Evolutionary conservation across 2,797 vertebrate genomes (phyloP).

Genomic region (Gambusia yucatana): DNA sequence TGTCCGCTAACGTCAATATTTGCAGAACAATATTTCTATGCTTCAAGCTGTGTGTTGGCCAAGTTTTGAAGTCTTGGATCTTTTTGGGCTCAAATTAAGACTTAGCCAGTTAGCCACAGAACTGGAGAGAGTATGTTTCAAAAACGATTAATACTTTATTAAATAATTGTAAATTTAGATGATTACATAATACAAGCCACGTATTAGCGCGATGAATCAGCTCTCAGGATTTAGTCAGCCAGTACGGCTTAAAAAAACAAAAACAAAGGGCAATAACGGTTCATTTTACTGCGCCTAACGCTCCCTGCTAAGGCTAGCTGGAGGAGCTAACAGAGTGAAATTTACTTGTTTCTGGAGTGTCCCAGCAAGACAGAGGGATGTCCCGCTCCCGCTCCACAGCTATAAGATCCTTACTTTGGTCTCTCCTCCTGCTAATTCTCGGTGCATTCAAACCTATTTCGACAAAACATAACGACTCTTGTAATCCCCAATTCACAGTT

Average conservation of each 20-base stretch:
- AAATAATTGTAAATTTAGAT: constrained; percentile 26
- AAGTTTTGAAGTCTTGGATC: constrained; percentile 82
- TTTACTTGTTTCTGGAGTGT: constrained; percentile 81
- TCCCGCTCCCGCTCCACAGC: constrained; percentile 65
- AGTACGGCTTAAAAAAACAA: constrained; percentile 77
- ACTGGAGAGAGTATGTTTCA: constrained; percentile 68
- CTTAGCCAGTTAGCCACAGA: constrained; percentile 73
- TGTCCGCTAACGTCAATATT: constrained; percentile 32
- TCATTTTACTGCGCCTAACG: constrained; percentile 81
- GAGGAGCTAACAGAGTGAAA: constrained; percentile 77
- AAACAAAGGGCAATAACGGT: constrained; percentile 81
- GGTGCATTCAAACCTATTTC: constrained; percentile 40
- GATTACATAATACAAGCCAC: constrained; percentile 5
- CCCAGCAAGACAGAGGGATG: constrained; percentile 74
- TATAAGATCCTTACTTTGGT: constrained; percentile 52
- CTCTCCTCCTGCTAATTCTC: constrained; percentile 42
- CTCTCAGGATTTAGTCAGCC: constrained; percentile 34
- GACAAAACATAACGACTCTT: constrained; percentile 61
- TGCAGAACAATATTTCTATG: constrained; percentile 49
- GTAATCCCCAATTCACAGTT: constrained; percentile 83
- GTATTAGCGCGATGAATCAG: constrained; percentile 4
- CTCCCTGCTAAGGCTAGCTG: constrained; percentile 69
- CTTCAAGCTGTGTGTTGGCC: constrained; percentile 71
- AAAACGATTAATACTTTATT: constrained; percentile 45
- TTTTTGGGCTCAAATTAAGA: constrained; percentile 75